Evolutionary conservation across 2,797 vertebrate species (phyloP).

Genomic region (Enteromius fasciolatus): DNA sequence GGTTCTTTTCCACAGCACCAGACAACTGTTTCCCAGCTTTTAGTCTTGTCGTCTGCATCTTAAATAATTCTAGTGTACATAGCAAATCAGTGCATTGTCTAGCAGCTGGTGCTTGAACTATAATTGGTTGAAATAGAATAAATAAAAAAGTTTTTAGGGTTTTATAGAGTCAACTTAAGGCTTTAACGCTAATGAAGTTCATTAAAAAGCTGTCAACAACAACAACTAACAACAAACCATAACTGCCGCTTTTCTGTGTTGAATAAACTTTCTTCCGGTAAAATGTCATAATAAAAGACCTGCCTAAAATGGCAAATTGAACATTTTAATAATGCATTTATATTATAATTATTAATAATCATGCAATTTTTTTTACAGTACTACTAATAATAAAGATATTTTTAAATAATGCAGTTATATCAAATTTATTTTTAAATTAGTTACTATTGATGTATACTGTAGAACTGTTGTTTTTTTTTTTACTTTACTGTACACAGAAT

Average conservation of each 20-base stretch:
- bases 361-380: neutral
- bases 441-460: neutral
- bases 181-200: neutral
- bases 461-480: too few relatives aligned
- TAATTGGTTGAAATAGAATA: neutral
- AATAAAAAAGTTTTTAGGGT: neutral
- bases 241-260: constrained; percentile 50
- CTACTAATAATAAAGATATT: neutral
- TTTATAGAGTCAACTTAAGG: neutral
- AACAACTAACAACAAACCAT: constrained; percentile 50
- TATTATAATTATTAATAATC: neutral
- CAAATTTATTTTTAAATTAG: neutral
- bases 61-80: neutral
- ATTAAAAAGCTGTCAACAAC: neutral
- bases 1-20: constrained; percentile 36
- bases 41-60: constrained; percentile 36
- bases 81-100: neutral
- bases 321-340: neutral
- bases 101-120: neutral
- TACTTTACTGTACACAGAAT: neutral
- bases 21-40: constrained; percentile 25
- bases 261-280: constrained; percentile 27
- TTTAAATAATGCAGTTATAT: neutral
- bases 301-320: neutral
- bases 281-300: constrained; percentile 51